Evolutionary conservation across 2,113 vertebrate species (phyloP).

Genomic region (Perognathus longimembris): DNA sequence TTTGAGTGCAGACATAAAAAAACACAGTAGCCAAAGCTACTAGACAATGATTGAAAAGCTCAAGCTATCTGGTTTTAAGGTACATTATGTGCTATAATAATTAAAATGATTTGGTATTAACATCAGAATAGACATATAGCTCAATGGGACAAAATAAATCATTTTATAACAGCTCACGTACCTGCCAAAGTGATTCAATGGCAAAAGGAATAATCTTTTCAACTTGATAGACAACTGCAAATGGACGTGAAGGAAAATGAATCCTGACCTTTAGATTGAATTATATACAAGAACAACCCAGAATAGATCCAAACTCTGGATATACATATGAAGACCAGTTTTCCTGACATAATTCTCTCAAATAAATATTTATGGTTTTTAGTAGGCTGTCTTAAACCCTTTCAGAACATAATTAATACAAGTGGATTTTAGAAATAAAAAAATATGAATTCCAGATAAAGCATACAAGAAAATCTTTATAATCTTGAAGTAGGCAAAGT

Average conservation of each 20-base stretch:
- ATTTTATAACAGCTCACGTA: not conserved
- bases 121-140: not conserved
- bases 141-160: not conserved
- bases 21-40: constrained; percentile 4
- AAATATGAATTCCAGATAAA: not conserved
- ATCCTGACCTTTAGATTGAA: not conserved
- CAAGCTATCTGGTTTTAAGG: not conserved
- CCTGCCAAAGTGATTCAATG: not conserved
- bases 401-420: no score
- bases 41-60: not conserved
- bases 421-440: no score
- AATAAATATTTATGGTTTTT: no score
- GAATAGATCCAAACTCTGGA: not conserved
- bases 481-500: not conserved
- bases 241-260: not conserved
- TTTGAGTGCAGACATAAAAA: constrained; percentile 20
- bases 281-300: not conserved
- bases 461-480: not conserved
- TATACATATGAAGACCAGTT: constrained; percentile 9
- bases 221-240: not conserved
- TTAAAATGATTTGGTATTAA: not conserved
- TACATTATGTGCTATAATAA: not conserved
- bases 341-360: no score
- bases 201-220: not conserved
- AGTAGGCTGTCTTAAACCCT: no score